These are phyloP conservation scores for Pteronotus mesoamericanus DNA, from an alignment of 2,797 vertebrate species.

Conservation along the genomic window DNA sequence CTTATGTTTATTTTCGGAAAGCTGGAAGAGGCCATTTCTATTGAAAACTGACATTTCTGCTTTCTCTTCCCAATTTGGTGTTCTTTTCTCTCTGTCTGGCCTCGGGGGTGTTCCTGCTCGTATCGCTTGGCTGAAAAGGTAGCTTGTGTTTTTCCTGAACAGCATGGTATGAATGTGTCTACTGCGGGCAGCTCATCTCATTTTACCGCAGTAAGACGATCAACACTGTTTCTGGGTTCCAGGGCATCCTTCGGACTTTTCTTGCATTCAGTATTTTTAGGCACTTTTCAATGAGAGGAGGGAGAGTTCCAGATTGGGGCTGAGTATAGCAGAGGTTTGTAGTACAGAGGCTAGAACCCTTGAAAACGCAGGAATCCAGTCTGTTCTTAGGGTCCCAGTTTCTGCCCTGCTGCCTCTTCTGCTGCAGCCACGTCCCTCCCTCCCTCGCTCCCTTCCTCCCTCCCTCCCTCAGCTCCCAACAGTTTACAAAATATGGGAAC, in stretches of 20 bases:
- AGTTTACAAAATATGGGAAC: background rate
- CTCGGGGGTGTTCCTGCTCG: background rate
- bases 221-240: background rate
- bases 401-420: background rate
- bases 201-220: background rate
- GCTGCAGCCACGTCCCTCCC: fast-evolving
- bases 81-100: background rate
- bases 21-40: background rate
- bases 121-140: background rate
- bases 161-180: background rate
- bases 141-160: background rate
- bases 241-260: background rate
- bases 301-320: background rate
- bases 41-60: background rate
- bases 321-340: too few species aligned
- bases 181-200: background rate
- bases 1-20: background rate
- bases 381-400: fast-evolving
- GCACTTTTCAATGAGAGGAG: background rate
- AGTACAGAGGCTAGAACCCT: background rate
- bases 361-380: background rate
- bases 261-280: background rate
- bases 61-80: fast-evolving
- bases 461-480: background rate
- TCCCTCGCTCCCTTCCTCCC: background rate